Conservation (phyloP, 2,797 vertebrate species). For the Lithobates sylvaticus region DNA sequence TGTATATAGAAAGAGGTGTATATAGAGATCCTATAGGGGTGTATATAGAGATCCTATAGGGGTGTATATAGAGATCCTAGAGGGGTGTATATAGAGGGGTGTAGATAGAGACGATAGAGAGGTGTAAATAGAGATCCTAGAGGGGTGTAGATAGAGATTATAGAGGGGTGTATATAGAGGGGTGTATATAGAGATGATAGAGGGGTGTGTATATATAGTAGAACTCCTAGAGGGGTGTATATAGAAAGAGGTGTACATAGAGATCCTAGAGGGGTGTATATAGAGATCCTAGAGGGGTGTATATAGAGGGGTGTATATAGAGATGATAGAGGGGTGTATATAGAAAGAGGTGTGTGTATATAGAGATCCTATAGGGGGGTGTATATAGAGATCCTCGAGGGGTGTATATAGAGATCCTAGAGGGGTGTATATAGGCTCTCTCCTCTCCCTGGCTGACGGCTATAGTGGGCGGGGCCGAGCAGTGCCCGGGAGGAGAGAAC, state of each 20-base stretch:
- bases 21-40: neutral
- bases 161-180: neutral
- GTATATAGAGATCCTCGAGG: too few species aligned
- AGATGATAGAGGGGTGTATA: neutral
- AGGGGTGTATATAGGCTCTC: too few species aligned
- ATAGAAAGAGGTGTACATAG: neutral
- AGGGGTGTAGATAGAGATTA: neutral
- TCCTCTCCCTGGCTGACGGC: too few species aligned
- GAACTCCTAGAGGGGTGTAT: too few species aligned
- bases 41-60: too few species aligned
- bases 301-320: neutral
- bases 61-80: too few species aligned
- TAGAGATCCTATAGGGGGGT: neutral
- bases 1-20: neutral
- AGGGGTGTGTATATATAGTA: too few species aligned
- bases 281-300: neutral
- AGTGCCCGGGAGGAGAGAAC: too few species aligned
- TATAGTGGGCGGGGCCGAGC: too few species aligned
- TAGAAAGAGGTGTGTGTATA: neutral
- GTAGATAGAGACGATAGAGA: too few species aligned
- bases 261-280: neutral
- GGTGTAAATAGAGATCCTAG: neutral
- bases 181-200: too few species aligned
- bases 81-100: neutral
- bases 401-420: too few species aligned